Percentiles rank a stretch among this genome's conserved stretches.
Conservation (phyloP, 1,140 invertebrate genomes). For the Metopolophium dirhodum region DNA sequence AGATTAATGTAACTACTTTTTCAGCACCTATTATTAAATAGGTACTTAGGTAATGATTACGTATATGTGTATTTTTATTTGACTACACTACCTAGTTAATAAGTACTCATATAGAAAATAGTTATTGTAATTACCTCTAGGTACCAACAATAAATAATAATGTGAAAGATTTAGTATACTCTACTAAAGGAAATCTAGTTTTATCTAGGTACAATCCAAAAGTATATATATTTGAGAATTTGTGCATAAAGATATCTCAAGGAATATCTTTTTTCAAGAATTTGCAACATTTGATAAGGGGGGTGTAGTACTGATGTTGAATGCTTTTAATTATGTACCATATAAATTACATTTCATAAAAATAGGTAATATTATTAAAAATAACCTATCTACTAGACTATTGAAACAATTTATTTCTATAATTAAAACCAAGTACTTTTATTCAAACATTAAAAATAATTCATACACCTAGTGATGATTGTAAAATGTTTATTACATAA, state of each 20-base stretch:
- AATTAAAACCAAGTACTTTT: neutral
- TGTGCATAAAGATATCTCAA: neutral
- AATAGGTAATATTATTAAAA: neutral
- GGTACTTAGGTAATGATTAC: neutral
- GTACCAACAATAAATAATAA: neutral
- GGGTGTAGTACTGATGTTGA: too few relatives aligned
- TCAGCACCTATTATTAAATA: neutral
- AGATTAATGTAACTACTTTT: neutral
- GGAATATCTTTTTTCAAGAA: neutral
- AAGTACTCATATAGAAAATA: neutral
- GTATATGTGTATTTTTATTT: neutral
- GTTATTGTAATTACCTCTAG: neutral
- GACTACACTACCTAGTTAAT: neutral
- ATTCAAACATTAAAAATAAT: constrained; percentile 15
- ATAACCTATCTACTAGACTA: neutral
- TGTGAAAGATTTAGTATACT: neutral
- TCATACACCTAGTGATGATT: neutral
- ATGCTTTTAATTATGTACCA: neutral
- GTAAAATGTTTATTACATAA: neutral
- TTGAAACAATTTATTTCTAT: neutral
- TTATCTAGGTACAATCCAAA: neutral
- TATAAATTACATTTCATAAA: neutral
- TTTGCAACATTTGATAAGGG: neutral
- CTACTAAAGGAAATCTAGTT: neutral
- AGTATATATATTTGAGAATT: neutral